Conservation (phyloP, 2,888 invertebrate genomes). For the Tiliacea aurago region DNA sequence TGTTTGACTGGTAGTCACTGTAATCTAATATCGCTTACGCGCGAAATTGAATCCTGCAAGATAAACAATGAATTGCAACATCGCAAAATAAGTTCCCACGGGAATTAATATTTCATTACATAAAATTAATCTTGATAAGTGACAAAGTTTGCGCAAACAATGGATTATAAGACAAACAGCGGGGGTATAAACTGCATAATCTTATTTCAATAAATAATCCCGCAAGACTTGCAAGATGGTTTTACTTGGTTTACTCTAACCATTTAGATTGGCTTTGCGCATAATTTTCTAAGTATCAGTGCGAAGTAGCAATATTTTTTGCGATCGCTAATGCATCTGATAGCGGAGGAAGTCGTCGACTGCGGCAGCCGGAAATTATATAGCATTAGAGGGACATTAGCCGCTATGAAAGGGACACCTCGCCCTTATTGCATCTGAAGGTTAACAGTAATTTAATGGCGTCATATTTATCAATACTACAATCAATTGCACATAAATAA, state of each 20-base stretch:
- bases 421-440: constrained; percentile 64
- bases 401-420: constrained; percentile 80
- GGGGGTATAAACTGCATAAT: constrained; percentile 42
- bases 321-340: constrained; percentile 77
- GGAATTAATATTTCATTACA: constrained; percentile 59
- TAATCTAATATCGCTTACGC: constrained; percentile 51
- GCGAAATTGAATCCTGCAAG: constrained; percentile 46
- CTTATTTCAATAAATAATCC: constrained; percentile 60
- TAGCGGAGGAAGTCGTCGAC: constrained; percentile 79
- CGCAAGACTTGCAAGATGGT: constrained; percentile 34
- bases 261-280: constrained; percentile 57
- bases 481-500: constrained; percentile 50
- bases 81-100: constrained; percentile 56
- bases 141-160: constrained; percentile 55
- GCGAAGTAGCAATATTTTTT: constrained; percentile 72
- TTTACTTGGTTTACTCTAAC: constrained; percentile 27
- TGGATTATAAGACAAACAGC: constrained; percentile 46
- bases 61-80: constrained; percentile 42
- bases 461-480: constrained; percentile 59
- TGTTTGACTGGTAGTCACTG: constrained; percentile 16
- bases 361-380: constrained; percentile 82
- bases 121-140: constrained; percentile 59
- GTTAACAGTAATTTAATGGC: constrained; percentile 59
- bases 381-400: constrained; percentile 83
- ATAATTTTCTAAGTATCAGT: constrained; percentile 67